Base-by-base conservation (phyloP, 2,888 invertebrate genomes). In the Tenthredo notha region DNA sequence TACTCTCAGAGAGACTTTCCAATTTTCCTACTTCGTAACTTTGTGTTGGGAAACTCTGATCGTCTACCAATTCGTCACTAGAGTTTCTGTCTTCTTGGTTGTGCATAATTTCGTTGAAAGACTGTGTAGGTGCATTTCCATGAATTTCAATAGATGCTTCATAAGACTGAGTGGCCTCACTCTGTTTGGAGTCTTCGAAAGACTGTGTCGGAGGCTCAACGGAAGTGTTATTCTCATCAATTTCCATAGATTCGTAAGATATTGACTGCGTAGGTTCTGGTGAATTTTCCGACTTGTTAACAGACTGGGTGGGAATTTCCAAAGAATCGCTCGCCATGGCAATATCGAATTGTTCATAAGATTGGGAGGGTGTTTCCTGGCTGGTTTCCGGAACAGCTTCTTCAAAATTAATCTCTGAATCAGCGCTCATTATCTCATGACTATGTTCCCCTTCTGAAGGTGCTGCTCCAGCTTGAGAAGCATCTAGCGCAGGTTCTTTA, bases 31-130 rank as follows among this genome's bases (percentile, higher is more conserved):
- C 90, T 18, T 93, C 91, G 82, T 92, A 93, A 50, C 92, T 93
- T 74, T 93, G 93, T 0, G 92, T 92, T 0, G 93, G 92, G 47
- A 93, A 93, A 84, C 91, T 91, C 33, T 90, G 92, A 87, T 92
- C 92, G 33, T 88, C 86, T 1, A 86, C 58, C 2, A 91, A 90
- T 2, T 89, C 89, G 2, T 86, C 86, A 5, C 86, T 85, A 2
- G 87, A 84, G 37, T 87, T 87, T 33, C 86, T 87, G 3, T 90
- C 91, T 1, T 90, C 90, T 25, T 90, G 90, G 40, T 88, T 88
- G 83, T 91, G 90, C 86, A 91, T 89, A 1, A 91, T 88, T 67
- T 93, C 92, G 21, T 90, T 92, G 84, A 91, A 93, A 0, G 93
- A 93, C 65, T 93, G 93, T 1, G 92, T 93, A 3, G 92, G 92